Conservation (phyloP, 2,797 vertebrate species). For the Atherinosoma microstoma region DNA sequence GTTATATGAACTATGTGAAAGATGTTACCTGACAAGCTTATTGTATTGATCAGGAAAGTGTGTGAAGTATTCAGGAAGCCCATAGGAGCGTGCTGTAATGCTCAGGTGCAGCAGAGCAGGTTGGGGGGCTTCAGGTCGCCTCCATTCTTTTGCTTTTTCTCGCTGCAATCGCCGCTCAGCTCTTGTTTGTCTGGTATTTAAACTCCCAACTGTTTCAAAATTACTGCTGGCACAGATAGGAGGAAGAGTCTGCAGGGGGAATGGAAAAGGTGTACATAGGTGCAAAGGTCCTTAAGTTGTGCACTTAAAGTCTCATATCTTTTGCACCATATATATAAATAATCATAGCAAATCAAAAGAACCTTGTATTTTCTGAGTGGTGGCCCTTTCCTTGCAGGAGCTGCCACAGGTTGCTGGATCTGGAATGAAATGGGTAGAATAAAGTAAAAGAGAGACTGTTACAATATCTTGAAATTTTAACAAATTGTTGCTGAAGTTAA, state of each 20-base stretch:
- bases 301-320: not conserved
- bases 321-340: not conserved
- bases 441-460: not conserved
- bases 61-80: constrained; percentile 78
- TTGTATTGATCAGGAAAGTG: constrained; percentile 80
- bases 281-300: not conserved
- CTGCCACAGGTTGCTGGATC: constrained; percentile 54
- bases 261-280: not conserved
- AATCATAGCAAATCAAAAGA: not conserved
- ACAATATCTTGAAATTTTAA: not conserved
- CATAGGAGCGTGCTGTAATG: constrained; percentile 87
- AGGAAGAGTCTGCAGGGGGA: constrained; percentile 85
- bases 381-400: constrained; percentile 43
- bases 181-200: constrained; percentile 56
- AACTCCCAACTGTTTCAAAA: constrained; percentile 8
- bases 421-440: not conserved
- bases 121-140: constrained; percentile 79
- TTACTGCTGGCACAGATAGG: constrained; percentile 80
- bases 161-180: constrained; percentile 60
- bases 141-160: constrained; percentile 45
- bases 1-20: not conserved
- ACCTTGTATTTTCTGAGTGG: constrained; percentile 83
- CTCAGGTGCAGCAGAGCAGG: constrained; percentile 85
- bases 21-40: constrained; percentile 70
- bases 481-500: not conserved